Percentiles rank a stretch among this genome's conserved stretches.
Conservation (phyloP, 2,888 invertebrate genomes). For the Stenoptilia bipunctidactyla region DNA sequence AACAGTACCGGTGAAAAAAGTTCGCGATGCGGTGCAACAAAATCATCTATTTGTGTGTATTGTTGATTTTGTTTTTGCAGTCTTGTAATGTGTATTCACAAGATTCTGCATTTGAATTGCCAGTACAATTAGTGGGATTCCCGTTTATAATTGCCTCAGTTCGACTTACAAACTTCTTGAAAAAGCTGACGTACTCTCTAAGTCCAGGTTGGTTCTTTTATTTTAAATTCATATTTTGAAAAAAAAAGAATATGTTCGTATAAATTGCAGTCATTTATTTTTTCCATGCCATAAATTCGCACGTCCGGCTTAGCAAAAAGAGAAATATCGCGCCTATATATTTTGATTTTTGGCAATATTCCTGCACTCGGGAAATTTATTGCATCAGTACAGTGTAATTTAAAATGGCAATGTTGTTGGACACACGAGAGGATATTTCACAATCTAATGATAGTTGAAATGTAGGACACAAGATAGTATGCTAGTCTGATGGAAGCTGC, state of each 20-base stretch:
- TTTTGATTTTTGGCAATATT: no score
- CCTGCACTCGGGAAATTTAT: no score
- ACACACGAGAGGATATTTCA: background rate
- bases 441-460: no score
- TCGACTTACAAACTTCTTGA: conserved; percentile 83
- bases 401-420: background rate
- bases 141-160: conserved; percentile 86
- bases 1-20: no score
- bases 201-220: conserved; percentile 77
- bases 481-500: no score
- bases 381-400: no score
- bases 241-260: background rate
- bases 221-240: background rate
- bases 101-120: conserved; percentile 78
- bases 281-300: no score
- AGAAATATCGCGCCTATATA: no score
- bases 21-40: conserved; percentile 12
- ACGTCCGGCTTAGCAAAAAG: no score
- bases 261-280: no score
- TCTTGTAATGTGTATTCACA: conserved; percentile 19
- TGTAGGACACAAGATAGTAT: no score
- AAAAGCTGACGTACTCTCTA: conserved; percentile 84
- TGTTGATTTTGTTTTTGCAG: conserved; percentile 17
- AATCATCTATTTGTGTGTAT: conserved; percentile 5
- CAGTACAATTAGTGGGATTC: conserved; percentile 88